phyloP scores from a whole-genome alignment of 92 coral and sea anemone genomes.

The Epizoanthus illoricatus region DNA sequence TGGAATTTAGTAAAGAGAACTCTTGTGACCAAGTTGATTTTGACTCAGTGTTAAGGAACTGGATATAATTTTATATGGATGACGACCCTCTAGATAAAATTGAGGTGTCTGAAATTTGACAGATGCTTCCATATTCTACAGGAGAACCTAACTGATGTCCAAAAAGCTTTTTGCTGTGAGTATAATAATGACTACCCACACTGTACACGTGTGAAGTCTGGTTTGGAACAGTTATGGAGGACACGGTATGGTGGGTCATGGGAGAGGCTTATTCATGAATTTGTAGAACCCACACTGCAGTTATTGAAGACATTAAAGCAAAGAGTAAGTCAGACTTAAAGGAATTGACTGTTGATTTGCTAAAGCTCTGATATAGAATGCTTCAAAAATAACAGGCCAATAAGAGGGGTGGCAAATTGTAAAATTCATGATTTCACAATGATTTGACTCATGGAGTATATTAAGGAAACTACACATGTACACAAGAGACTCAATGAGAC shows the following conservation, averaged over 20 bases:
- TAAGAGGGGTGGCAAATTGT: no score
- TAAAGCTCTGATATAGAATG: background rate
- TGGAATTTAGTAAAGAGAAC: no score
- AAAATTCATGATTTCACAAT: no score
- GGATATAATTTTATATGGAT: no score
- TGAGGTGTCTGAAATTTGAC: no score
- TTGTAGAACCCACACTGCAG: slow-evolving; percentile 43
- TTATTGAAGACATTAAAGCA: slow-evolving; percentile 42
- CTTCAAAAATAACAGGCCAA: no score
- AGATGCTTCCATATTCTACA: background rate
- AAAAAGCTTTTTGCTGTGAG: slow-evolving; percentile 24
- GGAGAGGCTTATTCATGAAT: slow-evolving; percentile 1
- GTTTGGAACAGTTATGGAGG: slow-evolving; percentile 12
- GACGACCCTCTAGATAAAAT: no score
- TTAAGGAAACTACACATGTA: no score
- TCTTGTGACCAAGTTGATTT: no score
- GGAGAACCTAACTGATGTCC: slow-evolving; percentile 24
- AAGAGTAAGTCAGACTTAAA: slow-evolving; percentile 12
- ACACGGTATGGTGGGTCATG: slow-evolving; percentile 5
- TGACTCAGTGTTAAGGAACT: no score
- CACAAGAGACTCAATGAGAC: no score
- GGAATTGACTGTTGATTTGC: background rate
- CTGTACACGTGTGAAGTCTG: slow-evolving; percentile 11
- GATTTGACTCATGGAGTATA: no score
- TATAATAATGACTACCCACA: slow-evolving; percentile 47